Evolutionary conservation across 2,113 vertebrate species (phyloP), one percentile per base, ranked within the genome.

Genomic region (Abramis brama): DNA sequence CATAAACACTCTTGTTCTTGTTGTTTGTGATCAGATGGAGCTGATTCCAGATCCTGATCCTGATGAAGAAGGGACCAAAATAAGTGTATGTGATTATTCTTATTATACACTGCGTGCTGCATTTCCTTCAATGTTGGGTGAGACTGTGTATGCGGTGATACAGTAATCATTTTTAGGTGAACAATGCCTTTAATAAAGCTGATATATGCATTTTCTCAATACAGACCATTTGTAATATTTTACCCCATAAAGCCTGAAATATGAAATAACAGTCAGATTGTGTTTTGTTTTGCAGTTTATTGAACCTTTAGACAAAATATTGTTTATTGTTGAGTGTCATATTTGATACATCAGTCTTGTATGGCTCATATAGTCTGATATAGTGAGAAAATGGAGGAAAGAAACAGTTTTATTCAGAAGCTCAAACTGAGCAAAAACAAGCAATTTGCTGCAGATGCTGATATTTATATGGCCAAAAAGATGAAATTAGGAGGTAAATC

Each of bases 41-140:
- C 90, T 95, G 87, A 91, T 91, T 85, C 90, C 91, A 45, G 94
- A 94, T 87, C 91, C 89, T 8, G 93, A 95, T 88, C 94, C 94
- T 23, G 92, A 95, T 74, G 94, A 95, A 0, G 95, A 95, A 78
- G 95, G 95, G 78, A 94, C 94, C 19, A 95, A 95, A 92, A 95
- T 95, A 92, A 95, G 95, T 93, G 94, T 91, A 50, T 84, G 8
- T 77, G 30, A 25, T 1, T 43, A 9, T 43, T 9, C 19, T 57
- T 19, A 2, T 6, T 21, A 6, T 2, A 55, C 15, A 55, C 13
- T 55, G 15, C 2, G 17, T 55, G 17, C 15, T 55, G 52, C 52
- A 6, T 6, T 17, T 19, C 17, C 52, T 19, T 57, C 55, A 57
- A 0, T 21, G 19, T 6, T 2, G 52, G 6, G 6, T 2, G 52